Evolutionary conservation across 2,888 invertebrate species (phyloP).

Genomic region (Polyploca ridens): DNA sequence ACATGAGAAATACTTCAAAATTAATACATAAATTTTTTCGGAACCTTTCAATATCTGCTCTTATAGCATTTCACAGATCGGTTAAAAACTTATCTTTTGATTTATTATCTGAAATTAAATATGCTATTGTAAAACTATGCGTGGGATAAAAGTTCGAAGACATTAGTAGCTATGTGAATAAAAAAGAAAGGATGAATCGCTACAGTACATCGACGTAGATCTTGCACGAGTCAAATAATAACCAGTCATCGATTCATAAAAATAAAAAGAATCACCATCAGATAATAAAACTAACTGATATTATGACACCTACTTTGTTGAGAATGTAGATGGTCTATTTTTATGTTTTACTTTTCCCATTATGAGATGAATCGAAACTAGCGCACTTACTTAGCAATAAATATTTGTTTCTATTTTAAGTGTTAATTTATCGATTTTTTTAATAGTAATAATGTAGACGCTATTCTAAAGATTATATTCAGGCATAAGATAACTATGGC

Average conservation of each 20-base stretch:
- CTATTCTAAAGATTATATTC: no score
- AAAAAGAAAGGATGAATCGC: slow-evolving; percentile 53
- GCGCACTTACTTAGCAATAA: slow-evolving; percentile 21
- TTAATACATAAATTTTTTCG: no score
- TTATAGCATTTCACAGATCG: not conserved
- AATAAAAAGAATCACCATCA: slow-evolving; percentile 53
- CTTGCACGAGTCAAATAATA: slow-evolving; percentile 56
- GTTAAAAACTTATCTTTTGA: not conserved
- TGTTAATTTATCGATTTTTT: no score
- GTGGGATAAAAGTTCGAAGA: slow-evolving; percentile 56
- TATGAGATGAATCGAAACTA: slow-evolving; percentile 15
- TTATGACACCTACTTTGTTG: slow-evolving; percentile 47
- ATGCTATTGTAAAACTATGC: slow-evolving; percentile 24
- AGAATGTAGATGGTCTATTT: slow-evolving; percentile 37
- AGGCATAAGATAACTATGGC: no score
- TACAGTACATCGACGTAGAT: slow-evolving; percentile 39
- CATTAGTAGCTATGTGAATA: slow-evolving; percentile 58
- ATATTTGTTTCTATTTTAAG: slow-evolving; percentile 16
- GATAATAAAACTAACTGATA: slow-evolving; percentile 54
- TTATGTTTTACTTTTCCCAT: slow-evolving; percentile 37
- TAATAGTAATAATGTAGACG: no score
- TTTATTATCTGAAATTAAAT: slow-evolving; percentile 16
- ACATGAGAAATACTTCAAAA: not conserved
- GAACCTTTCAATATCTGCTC: no score
- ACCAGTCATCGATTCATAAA: slow-evolving; percentile 54